Percentiles rank a stretch among this genome's conserved stretches.
These are phyloP conservation scores for Pristionchus arcanus DNA, from an alignment of 2,888 invertebrate species.

Conservation along the genomic window DNA sequence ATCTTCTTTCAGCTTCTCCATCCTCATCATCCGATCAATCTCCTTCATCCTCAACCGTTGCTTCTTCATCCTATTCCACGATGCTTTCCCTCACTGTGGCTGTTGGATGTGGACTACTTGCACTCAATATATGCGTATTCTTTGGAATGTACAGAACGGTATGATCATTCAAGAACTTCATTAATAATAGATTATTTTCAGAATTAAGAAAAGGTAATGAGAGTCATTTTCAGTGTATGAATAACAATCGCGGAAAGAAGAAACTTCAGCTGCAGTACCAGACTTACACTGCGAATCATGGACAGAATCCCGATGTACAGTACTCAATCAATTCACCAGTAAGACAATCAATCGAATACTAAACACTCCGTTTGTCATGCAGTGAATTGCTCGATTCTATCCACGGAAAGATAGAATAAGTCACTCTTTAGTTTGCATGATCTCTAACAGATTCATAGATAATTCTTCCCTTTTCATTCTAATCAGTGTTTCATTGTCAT, in stretches of 20 bases:
- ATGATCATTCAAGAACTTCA: not conserved
- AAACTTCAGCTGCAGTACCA: constrained; percentile 75
- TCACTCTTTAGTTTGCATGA: constrained; percentile 8
- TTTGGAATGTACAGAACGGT: constrained; percentile 73
- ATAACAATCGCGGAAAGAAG: constrained; percentile 70
- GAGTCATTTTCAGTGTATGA: constrained; percentile 68
- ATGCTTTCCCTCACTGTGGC: constrained; percentile 70
- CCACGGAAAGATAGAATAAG: not conserved
- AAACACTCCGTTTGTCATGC: constrained; percentile 6
- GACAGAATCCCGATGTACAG: constrained; percentile 67
- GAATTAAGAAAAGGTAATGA: not conserved
- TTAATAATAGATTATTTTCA: too few species aligned
- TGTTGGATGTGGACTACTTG: constrained; percentile 74
- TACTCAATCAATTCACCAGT: constrained; percentile 75
- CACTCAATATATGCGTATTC: constrained; percentile 76
- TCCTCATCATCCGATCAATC: constrained; percentile 55
- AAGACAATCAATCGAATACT: constrained; percentile 56
- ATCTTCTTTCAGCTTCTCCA: constrained; percentile 58
- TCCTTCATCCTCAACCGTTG: constrained; percentile 58
- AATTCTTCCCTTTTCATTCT: not conserved
- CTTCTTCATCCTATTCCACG: constrained; percentile 56
- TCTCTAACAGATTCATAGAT: not conserved
- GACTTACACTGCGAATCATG: constrained; percentile 71
- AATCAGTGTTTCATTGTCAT: not conserved
- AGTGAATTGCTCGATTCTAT: not conserved